Evolutionary conservation across 23 tunicate genomes (phyloP).

Genomic region (Oikopleura albicans): DNA sequence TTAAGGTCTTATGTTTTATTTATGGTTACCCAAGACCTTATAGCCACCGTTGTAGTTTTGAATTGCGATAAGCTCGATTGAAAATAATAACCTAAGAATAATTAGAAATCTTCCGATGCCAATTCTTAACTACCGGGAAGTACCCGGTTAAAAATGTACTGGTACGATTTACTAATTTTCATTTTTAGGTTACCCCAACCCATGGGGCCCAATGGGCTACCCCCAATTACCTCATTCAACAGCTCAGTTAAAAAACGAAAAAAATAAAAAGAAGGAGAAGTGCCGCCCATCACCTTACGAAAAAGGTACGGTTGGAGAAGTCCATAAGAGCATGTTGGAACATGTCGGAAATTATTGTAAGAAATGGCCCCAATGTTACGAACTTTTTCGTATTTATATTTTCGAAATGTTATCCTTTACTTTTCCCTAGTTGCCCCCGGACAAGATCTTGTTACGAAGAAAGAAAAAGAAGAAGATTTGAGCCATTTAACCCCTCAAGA

Average conservation of each 20-base stretch:
- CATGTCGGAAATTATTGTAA: too few species aligned
- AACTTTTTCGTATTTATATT: too few species aligned
- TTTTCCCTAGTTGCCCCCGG: neutral
- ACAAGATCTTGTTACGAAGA: neutral
- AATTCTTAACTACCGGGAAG: too few species aligned
- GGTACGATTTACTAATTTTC: neutral
- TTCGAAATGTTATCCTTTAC: too few species aligned
- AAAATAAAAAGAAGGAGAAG: neutral
- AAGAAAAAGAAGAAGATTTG: conserved; percentile 16
- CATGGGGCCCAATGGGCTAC: conserved; percentile 1
- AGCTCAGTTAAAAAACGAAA: neutral
- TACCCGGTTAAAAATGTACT: neutral
- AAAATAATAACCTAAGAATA: too few species aligned
- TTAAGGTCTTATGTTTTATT: too few species aligned
- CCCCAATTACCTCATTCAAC: neutral
- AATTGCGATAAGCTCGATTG: too few species aligned
- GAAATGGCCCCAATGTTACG: too few species aligned
- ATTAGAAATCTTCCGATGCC: too few species aligned
- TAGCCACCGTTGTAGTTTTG: too few species aligned
- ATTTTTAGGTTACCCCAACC: neutral
- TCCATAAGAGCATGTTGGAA: too few species aligned
- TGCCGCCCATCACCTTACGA: neutral
- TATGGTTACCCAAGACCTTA: too few species aligned
- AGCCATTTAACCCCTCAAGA: neutral
- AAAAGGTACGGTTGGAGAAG: neutral